Base-by-base conservation (phyloP, 2,797 vertebrate genomes). In the Galagoides demidoff region DNA sequence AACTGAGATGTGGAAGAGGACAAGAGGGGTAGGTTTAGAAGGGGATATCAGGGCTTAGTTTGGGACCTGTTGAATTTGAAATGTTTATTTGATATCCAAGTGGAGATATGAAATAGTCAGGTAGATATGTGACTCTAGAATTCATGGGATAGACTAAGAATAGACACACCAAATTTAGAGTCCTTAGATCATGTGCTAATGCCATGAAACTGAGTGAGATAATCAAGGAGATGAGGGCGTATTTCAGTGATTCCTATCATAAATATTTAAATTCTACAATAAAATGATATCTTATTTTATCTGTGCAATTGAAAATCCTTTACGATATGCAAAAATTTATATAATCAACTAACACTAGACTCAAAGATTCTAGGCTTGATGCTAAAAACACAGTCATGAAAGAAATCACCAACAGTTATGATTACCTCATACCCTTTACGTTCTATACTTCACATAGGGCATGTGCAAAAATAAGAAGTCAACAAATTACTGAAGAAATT, bases 401-500 rank as follows among this genome's bases (percentile, higher is more conserved):
- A 85, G 16, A 93, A 63, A 86, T 61, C 25, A 81, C 17, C 37
- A 93, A 79, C 34, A 34, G 7, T 64, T 76, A 95, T 23, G 4
- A 76, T 20, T 86, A 29, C 20, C 25, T 49, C 57, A 59, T 49
- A 66, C 61, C 68, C 82, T 81, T 59, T 81, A 37, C 39, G 85
- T 91, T 45, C 23, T 64, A 3, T 31, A 31, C 37, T 55, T 61
- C 23, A 95, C 8, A 63, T 64, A 25, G 34, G 16, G 43, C 14
- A 39, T 59, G 31, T 73, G n/a, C 81, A 52, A 93, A 96, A 95
- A 77, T 61, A 83, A 89, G n/a, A 90, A 88, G 23, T 57, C 37
- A 90, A 74, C 29, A 85, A 17, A 25, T 43, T 84, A 61, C 17
- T 61, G 8, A 31, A 63, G 86, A 95, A 96, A 94, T 49, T 71